Conservation (phyloP, 2,113 vertebrate species). For the Paradoxurus hermaphroditus region DNA sequence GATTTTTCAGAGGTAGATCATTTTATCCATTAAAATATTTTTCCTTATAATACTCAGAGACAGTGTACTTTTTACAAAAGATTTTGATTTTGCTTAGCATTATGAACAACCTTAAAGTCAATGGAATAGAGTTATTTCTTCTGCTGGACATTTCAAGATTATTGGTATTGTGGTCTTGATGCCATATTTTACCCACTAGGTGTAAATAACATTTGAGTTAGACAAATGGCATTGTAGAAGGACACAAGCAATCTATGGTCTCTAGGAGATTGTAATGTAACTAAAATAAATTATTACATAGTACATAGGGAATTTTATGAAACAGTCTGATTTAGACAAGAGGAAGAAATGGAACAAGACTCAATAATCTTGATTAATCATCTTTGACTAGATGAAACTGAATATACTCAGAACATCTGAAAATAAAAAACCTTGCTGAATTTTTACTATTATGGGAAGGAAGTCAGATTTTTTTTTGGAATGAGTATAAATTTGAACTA, state of each 20-base stretch:
- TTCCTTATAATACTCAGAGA: neutral
- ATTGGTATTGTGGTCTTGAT: neutral
- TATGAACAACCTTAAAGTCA: neutral
- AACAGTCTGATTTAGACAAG: constrained; percentile 18
- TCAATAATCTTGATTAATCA: constrained; percentile 13
- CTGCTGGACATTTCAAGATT: constrained; percentile 18
- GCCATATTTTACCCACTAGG: neutral
- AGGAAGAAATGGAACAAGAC: neutral
- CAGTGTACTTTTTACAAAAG: neutral
- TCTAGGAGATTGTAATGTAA: neutral
- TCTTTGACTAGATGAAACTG: neutral
- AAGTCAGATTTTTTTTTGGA: neutral
- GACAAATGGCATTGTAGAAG: neutral
- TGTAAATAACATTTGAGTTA: neutral
- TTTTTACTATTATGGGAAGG: neutral
- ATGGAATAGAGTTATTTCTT: neutral
- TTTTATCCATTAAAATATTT: constrained; percentile 42
- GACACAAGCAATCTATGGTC: neutral
- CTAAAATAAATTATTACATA: neutral
- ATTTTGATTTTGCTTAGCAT: neutral
- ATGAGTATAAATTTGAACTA: neutral
- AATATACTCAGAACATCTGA: neutral
- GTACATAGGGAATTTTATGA: neutral
- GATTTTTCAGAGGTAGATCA: neutral
- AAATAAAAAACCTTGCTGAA: neutral